Base-by-base conservation (phyloP, 2,113 vertebrate genomes). In the Forbesichthys agassizii region DNA sequence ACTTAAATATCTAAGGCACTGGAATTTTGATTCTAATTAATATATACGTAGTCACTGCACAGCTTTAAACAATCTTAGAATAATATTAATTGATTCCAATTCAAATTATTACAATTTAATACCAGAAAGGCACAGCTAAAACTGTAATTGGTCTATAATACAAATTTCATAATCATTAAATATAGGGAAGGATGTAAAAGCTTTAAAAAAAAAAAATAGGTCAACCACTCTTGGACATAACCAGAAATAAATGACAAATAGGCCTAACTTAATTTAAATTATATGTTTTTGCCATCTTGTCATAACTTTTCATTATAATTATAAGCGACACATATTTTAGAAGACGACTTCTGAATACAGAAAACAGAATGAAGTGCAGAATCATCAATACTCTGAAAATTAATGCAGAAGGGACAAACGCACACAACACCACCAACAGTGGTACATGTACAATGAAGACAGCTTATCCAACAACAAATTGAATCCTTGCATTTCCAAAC, bases 1-100 rank as follows among this genome's bases (percentile, higher is more conserved):
- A 77, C 77, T 75, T 62, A 58, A 64, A 80, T 72, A 82, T 87
- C 81, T 88, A 93, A 93, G 92, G 92, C 92, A 93, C 91, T 85
- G 71, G 48, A 73, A 83, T 89, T 92, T 88, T 75, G 74, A 87
- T 83, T 82, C 62, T 48, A 81, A 88, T 86, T 81, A 8, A 8
- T 27, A 3, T 16, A 14, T 71, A 53, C 18, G n/a, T 16, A 71
- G 79, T 71, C 48, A 3, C 64, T 33, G 11, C 16, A 27, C 20
- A 42, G 10, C 49, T 12, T 18, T 57, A 64, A 12, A 33, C 9
- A 3, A 55, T 56, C 16, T 57, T 48, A 14, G 42, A 64, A 42
- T 47, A 58, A 61, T 56, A 49, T 73, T 53, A 1, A 54, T 75
- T 55, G 33, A 75, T 71, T 79, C 78, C 74, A 80, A 84, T 86